Conservation (phyloP, 2,888 invertebrate species). For the Aporophyla lueneburgensis region DNA sequence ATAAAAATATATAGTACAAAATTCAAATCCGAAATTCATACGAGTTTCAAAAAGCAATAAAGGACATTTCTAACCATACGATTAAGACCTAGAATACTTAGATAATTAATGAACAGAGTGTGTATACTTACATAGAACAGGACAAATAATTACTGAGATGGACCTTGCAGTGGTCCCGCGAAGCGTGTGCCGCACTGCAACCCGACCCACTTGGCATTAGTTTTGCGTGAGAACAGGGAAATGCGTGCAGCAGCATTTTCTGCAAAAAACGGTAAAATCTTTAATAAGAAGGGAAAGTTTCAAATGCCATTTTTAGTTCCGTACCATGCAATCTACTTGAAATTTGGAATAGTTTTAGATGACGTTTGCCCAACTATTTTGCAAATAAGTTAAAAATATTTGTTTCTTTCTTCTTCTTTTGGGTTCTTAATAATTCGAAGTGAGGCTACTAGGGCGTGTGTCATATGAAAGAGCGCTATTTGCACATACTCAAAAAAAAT, state of each 20-base stretch:
- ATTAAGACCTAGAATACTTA: slow-evolving; percentile 14
- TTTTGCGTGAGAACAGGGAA: slow-evolving; percentile 55
- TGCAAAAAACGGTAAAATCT: neutral
- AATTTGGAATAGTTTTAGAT: too few species aligned
- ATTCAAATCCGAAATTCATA: neutral
- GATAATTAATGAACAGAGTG: slow-evolving; percentile 21
- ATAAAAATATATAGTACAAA: neutral
- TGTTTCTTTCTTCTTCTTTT: too few species aligned
- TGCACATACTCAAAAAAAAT: too few species aligned
- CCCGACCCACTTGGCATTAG: slow-evolving; percentile 68
- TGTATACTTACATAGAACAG: slow-evolving; percentile 51
- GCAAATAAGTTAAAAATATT: too few species aligned
- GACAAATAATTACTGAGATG: slow-evolving; percentile 65
- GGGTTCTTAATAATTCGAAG: too few species aligned
- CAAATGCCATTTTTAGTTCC: too few species aligned
- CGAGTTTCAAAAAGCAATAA: neutral
- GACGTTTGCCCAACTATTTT: too few species aligned
- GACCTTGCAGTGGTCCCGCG: slow-evolving; percentile 56
- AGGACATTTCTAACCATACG: neutral
- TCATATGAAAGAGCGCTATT: too few species aligned
- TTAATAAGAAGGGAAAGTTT: neutral
- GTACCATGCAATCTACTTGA: too few species aligned
- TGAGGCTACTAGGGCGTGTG: too few species aligned
- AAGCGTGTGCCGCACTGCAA: slow-evolving; percentile 64
- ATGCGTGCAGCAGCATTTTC: slow-evolving; percentile 29